These are phyloP conservation scores for Falco columbarius DNA, from an alignment of 2,797 vertebrate genomes.

Conservation along the genomic window DNA sequence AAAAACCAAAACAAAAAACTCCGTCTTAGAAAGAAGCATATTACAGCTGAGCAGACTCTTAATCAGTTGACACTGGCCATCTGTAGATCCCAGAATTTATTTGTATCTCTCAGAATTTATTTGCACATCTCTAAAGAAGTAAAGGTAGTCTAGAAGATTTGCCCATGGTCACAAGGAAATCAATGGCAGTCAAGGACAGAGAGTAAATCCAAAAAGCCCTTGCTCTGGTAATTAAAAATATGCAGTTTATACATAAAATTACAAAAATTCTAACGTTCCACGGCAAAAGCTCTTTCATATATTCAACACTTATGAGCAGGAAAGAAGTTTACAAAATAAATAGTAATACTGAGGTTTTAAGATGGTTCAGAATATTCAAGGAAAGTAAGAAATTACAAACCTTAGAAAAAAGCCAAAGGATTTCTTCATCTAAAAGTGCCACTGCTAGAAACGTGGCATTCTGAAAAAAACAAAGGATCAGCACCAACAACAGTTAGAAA, in stretches of 20 bases:
- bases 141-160: neutral
- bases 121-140: neutral
- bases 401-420: neutral
- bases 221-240: neutral
- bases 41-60: neutral
- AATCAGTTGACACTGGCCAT: neutral
- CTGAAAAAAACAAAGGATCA: neutral
- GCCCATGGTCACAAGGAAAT: neutral
- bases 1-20: neutral
- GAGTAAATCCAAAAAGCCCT: neutral
- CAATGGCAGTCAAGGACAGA: neutral
- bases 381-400: neutral
- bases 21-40: neutral
- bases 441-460: neutral
- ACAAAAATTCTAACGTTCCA: neutral
- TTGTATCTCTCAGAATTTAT: neutral
- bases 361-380: neutral
- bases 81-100: neutral
- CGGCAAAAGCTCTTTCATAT: neutral
- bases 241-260: neutral
- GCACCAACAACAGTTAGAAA: neutral
- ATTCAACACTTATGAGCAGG: neutral
- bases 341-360: neutral
- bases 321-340: neutral
- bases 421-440: neutral